Conservation (phyloP, 2,113 vertebrate genomes). For the Sebastes schlegelii region DNA sequence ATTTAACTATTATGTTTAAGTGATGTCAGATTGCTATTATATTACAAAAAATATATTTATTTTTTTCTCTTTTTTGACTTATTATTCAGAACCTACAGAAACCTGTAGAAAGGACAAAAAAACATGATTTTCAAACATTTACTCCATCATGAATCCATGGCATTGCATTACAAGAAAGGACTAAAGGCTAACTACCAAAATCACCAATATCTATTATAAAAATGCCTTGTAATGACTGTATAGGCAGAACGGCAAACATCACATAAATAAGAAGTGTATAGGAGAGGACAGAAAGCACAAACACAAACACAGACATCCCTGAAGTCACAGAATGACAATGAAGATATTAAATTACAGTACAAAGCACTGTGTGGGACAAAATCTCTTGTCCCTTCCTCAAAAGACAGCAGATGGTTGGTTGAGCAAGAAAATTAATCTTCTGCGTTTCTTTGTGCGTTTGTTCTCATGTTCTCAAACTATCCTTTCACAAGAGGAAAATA, state of each 20-base stretch:
- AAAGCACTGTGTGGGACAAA: too few species aligned
- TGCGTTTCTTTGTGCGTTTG: not conserved
- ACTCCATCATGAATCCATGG: not conserved
- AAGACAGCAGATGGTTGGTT: not conserved
- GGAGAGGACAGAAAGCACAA: not conserved
- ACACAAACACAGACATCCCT: not conserved
- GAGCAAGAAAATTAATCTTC: not conserved
- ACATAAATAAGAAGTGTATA: not conserved
- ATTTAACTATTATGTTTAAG: too few species aligned
- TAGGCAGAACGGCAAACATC: not conserved
- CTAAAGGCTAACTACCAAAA: not conserved
- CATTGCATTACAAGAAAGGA: not conserved
- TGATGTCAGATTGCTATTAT: not conserved
- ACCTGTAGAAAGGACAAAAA: not conserved
- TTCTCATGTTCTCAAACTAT: not conserved
- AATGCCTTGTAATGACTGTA: too few species aligned
- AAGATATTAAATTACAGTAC: not conserved
- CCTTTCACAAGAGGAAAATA: not conserved
- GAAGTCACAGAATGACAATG: not conserved
- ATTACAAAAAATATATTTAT: too few species aligned
- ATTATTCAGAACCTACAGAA: not conserved
- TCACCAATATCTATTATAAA: not conserved
- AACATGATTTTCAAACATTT: not conserved
- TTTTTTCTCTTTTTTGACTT: too few species aligned
- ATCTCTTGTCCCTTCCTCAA: not conserved